Evolutionary conservation across 1,140 invertebrate genomes (phyloP), one percentile per base, ranked within the genome.

Genomic region (Drosophila nigromelanica): DNA sequence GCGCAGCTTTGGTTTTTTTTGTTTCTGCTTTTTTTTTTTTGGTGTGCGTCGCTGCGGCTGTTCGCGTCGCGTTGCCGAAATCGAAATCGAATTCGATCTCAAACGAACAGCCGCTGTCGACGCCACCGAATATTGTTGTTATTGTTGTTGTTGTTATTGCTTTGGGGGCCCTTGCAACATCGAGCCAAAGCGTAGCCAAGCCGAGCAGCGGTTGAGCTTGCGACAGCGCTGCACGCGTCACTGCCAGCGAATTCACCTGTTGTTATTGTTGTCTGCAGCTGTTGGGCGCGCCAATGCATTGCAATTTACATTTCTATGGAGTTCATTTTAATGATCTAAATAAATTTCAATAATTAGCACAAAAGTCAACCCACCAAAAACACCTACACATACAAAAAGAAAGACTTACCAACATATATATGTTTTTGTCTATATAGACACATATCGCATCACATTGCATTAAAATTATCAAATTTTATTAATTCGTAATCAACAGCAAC

Each of bases 61-160:
- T 11, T 39, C 68, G 80, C 67, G 54, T 55, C 30, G 43, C 66
- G 40, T 58, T 58, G 55, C 40, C 24, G 55, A 58, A 58, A 58
- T 58, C 76, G 77, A 75, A 78, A 80, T 80, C 80, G 81, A 86
- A 87, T 76, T 80, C 72, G 79, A 82, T 86, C 69, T 61, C 12
- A 42, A 42, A 55, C 35, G 39, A 52, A 52, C 50, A 52, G 50
- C 42, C 47, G 37, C 27, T 39, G 37, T 14, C 39, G 39, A 64
- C 40, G 47, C 21, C 40, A 54, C 56, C 64, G 42, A 47, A 50
- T 64, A 8, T 33, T 33, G 6, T 27, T 56, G 24, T 21, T n/a
- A n/a, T n/a, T 72, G 37, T 47, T 69, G 47, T 24, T 60, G 30
- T 47, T 69, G 47, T 24, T 60, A n/a, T 43, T 58, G n/a, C 12